These are phyloP conservation scores for Agrilus mali DNA, from an alignment of 2,888 invertebrate species.

Conservation along the genomic window DNA sequence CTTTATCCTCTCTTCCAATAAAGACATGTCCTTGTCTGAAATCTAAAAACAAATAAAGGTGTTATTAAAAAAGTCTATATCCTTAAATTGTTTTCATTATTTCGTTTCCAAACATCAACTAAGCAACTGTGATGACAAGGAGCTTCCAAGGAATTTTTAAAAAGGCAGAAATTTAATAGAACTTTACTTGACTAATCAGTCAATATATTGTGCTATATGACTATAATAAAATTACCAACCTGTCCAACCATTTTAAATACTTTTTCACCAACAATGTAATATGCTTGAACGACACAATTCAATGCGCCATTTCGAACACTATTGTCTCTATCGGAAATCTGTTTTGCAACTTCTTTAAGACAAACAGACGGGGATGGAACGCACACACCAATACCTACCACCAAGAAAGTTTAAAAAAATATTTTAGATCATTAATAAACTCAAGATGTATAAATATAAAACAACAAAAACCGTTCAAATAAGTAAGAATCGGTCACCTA, in stretches of 20 bases:
- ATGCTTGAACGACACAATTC: conserved; percentile 85
- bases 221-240: conserved; percentile 34
- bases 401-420: conserved; percentile 1
- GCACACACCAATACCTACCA: conserved; percentile 53
- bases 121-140: not conserved
- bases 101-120: not conserved
- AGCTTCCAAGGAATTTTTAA: not conserved
- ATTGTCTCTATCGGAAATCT: conserved; percentile 93
- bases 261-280: conserved; percentile 80
- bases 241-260: conserved; percentile 86
- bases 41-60: conserved; percentile 39
- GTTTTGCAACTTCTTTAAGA: conserved; percentile 81
- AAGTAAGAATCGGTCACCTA: not conserved
- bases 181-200: too few species aligned
- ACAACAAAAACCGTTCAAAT: not conserved
- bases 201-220: not conserved
- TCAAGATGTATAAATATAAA: not conserved
- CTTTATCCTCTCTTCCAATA: conserved; percentile 93
- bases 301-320: conserved; percentile 91
- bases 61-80: not conserved
- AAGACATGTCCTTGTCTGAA: conserved; percentile 86
- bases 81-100: not conserved
- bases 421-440: not conserved
- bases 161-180: not conserved
- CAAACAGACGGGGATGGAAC: conserved; percentile 68